These are phyloP conservation scores for Thalassarche chlororhynchos DNA, from an alignment of 2,113 vertebrate genomes.

Conservation along the genomic window DNA sequence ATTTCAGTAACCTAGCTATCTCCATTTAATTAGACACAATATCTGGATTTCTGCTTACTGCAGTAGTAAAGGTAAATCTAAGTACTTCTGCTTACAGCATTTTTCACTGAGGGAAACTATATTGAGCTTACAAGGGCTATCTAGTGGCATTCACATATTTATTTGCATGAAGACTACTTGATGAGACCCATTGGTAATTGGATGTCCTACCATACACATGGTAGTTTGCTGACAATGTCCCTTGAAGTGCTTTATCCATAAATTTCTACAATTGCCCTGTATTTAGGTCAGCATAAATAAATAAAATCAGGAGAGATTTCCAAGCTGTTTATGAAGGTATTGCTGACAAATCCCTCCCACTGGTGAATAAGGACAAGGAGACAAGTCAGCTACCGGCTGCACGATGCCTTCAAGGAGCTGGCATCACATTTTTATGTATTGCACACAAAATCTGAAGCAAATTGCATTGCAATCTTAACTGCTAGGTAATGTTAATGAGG, in stretches of 20 bases:
- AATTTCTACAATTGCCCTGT: background rate
- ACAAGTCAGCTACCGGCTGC: background rate
- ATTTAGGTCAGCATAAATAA: background rate
- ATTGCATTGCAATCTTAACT: background rate
- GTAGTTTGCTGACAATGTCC: background rate
- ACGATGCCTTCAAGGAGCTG: background rate
- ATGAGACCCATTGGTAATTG: background rate
- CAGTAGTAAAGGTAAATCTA: background rate
- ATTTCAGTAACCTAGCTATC: background rate
- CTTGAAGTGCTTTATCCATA: background rate
- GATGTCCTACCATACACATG: background rate
- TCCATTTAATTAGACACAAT: background rate
- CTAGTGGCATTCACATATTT: background rate
- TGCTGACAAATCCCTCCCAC: background rate
- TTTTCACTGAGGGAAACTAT: background rate
- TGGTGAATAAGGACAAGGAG: background rate
- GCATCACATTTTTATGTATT: background rate
- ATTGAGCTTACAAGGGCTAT: background rate
- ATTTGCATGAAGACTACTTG: background rate
- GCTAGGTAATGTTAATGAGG: background rate
- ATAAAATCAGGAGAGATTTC: background rate
- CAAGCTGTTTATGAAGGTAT: background rate
- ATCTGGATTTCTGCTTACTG: constrained; percentile 7
- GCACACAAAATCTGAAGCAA: background rate
- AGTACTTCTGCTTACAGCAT: background rate